phyloP scores from a whole-genome alignment of 2,113 vertebrate genomes.

The Campylomormyrus numenius region DNA sequence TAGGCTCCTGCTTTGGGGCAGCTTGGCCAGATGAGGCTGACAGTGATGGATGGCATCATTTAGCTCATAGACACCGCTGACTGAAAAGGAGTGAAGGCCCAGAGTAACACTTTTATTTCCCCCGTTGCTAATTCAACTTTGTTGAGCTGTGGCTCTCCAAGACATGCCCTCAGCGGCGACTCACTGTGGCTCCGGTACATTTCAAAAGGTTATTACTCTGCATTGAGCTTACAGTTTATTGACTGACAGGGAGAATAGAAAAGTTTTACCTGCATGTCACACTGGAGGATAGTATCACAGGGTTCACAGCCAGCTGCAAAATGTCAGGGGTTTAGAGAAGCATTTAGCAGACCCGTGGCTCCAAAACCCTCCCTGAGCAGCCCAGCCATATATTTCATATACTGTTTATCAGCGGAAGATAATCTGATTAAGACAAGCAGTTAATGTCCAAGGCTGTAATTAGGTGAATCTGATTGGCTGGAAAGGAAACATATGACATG shows the following conservation, averaged over 20 bases:
- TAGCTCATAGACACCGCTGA: background rate
- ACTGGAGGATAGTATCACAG: background rate
- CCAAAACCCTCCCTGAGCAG: background rate
- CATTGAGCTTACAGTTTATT: background rate
- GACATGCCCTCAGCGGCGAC: background rate
- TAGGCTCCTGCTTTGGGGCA: background rate
- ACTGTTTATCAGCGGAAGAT: background rate
- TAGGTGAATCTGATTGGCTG: background rate
- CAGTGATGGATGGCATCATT: slow-evolving; percentile 20
- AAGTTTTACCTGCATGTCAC: background rate
- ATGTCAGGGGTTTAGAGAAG: background rate
- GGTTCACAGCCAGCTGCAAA: background rate
- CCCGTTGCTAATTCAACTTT: background rate
- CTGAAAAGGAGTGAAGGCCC: background rate
- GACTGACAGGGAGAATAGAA: background rate
- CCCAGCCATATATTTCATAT: background rate
- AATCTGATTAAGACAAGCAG: background rate
- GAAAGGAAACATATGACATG: background rate
- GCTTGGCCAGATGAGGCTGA: background rate
- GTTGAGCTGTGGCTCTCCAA: background rate
- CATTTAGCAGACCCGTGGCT: background rate
- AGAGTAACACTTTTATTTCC: background rate
- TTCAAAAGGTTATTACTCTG: background rate
- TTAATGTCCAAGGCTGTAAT: background rate
- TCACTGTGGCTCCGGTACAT: background rate